phyloP scores from a whole-genome alignment of 37 sponge, comb jelly and placozoan species.

The Dysidea cf. avara region DNA sequence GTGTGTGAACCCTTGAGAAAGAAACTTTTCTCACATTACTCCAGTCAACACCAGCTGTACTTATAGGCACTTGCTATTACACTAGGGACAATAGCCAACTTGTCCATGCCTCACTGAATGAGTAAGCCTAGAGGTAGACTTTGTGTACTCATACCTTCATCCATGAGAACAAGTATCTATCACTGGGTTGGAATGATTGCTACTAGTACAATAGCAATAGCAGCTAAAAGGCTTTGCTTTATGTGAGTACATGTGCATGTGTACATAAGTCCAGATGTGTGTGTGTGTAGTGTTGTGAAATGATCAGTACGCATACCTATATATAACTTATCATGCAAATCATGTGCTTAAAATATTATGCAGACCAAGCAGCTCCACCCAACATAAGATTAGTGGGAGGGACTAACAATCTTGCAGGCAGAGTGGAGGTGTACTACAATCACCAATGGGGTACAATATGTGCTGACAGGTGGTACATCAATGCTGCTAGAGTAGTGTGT shows the following conservation, averaged over 20 bases:
- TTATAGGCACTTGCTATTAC: too few relatives aligned
- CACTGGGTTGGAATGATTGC: neutral
- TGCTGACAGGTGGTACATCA: neutral
- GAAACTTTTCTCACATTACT: too few relatives aligned
- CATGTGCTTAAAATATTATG: too few relatives aligned
- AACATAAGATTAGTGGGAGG: neutral
- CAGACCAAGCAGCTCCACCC: neutral
- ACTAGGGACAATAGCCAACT: too few relatives aligned
- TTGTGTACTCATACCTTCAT: too few relatives aligned
- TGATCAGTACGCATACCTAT: neutral
- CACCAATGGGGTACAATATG: conserved; percentile 33
- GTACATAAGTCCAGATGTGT: neutral
- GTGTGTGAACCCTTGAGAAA: neutral
- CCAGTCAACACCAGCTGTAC: too few relatives aligned
- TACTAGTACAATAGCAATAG: neutral
- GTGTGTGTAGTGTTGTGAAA: neutral
- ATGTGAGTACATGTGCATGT: neutral
- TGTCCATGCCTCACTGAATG: too few relatives aligned
- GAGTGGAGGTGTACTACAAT: conserved; percentile 30
- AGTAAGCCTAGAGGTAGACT: too few relatives aligned
- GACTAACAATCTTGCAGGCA: neutral
- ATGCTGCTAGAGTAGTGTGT: conserved; percentile 15
- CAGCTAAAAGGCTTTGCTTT: neutral
- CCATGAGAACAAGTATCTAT: too few relatives aligned
- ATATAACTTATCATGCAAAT: neutral